These are phyloP conservation scores for Dasysyrphus tricinctus DNA, from an alignment of 2,888 invertebrate genomes.

Conservation along the genomic window DNA sequence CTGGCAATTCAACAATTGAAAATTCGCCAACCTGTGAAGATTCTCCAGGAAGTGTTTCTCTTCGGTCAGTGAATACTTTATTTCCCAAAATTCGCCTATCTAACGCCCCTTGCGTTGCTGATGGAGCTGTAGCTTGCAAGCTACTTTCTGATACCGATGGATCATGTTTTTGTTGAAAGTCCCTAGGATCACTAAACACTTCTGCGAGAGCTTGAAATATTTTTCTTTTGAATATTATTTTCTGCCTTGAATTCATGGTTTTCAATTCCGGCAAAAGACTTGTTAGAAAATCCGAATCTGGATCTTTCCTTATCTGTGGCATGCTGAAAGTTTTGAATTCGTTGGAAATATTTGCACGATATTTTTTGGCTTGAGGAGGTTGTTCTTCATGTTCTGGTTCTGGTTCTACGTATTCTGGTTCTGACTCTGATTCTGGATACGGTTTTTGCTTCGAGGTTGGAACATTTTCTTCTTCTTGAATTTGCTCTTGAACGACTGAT, in stretches of 20 bases:
- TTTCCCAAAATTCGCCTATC: background rate
- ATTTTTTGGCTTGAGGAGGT: background rate
- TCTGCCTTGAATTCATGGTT: conserved; percentile 81
- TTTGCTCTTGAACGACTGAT: background rate
- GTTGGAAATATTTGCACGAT: background rate
- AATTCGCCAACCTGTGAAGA: background rate
- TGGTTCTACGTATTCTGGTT: background rate
- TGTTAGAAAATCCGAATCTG: conserved; percentile 6
- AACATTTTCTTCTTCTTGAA: background rate
- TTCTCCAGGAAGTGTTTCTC: background rate
- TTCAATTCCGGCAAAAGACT: conserved; percentile 81
- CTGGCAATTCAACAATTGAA: too few species aligned
- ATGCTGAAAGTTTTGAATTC: too few species aligned
- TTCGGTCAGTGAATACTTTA: background rate
- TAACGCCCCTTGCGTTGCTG: too few species aligned
- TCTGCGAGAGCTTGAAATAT: conserved; percentile 80
- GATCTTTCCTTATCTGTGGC: background rate
- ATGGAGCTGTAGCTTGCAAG: background rate
- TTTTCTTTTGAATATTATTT: conserved; percentile 80
- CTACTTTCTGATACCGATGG: background rate
- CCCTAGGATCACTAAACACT: conserved; percentile 78
- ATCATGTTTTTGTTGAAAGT: conserved; percentile 71
- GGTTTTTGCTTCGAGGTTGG: background rate
- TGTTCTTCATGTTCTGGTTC: background rate
- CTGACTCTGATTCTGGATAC: too few species aligned